Conservation (phyloP, 2,113 vertebrate genomes). For the Atractosteus spatula region DNA sequence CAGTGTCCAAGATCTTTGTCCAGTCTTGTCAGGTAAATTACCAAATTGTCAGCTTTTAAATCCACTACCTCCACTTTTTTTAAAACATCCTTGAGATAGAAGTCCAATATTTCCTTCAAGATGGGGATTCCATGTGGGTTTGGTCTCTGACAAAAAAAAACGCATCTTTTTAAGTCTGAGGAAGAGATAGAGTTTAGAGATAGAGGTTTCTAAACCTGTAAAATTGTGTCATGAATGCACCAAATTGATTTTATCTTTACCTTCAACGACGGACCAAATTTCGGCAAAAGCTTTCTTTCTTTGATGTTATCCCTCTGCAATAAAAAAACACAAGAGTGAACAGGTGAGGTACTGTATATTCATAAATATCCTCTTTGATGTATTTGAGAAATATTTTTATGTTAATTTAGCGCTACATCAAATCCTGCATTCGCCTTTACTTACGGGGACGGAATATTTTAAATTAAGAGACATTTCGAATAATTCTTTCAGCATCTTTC, state of each 20-base stretch:
- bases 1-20: conserved; percentile 46
- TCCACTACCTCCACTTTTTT: conserved; percentile 24
- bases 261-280: conserved; percentile 12
- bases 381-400: conserved; percentile 20
- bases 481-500: not conserved
- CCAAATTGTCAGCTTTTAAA: conserved; percentile 32
- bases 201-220: too few relatives aligned
- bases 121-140: conserved; percentile 11
- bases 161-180: too few relatives aligned
- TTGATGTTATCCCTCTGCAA: conserved; percentile 24
- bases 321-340: conserved; percentile 14
- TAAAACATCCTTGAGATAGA: conserved; percentile 64
- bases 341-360: conserved; percentile 15
- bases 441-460: conserved; percentile 1
- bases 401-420: conserved; percentile 13
- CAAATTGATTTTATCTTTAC: conserved; percentile 21
- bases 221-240: not conserved
- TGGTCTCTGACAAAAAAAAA: conserved; percentile 2
- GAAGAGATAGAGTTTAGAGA: too few relatives aligned
- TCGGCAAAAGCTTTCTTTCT: conserved; percentile 17
- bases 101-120: conserved; percentile 51
- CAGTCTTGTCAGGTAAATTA: conserved; percentile 52
- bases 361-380: not conserved
- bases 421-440: not conserved
- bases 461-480: not conserved